Evolutionary conservation across 2,888 invertebrate species (phyloP), one percentile per base, ranked within the genome.

Genomic region (Fragum fragum): DNA sequence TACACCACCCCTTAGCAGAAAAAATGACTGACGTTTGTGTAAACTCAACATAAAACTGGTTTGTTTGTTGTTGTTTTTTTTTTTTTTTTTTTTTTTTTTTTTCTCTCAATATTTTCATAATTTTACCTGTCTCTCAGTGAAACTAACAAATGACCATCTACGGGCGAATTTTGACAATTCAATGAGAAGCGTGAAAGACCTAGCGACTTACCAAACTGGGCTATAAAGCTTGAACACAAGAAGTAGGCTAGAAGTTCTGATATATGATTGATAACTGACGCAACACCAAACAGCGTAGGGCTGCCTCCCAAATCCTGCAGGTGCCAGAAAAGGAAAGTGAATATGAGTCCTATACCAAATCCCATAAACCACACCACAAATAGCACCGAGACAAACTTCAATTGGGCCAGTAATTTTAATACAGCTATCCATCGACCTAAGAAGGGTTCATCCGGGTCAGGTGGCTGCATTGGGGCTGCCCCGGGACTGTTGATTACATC

Each of bases 341-440:
- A 99, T 90, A 99, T 99, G 90, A 99, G 96, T 0, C 99, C 99
- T 91, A 99, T 99, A 74, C 99, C 99, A 93, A 99, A 98, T 75
- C 99, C 99, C 98, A 99, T 99, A 95, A 98, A 99, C 98, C 99
- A 99, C 69, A 99, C 98, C 42, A 99, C 98, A 94, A 99, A 98
- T 69, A 99, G 96, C 94, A 99, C 92, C 1, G 92, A 88, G 0
- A 92, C 97, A 87, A 98, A 98, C 94, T 98, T 98, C 75, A 98
- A 95, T 94, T 97, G 97, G 91, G 97, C 97, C 95, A 98, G 98
- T 93, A 98, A 97, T 85, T 97, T 96, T 89, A 99, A 95, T 73
- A 99, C 98, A 0, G 97, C 97, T 90, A 98, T 96, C 98, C 98
- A 99, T 95, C 98, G 91, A 14, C 90, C 90, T 28, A 92, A 85